A percentile compares a stretch with the other conserved stretches of the same genome.
These are phyloP conservation scores for Clostera curtula DNA, from an alignment of 2,888 invertebrate genomes.

Conservation along the genomic window DNA sequence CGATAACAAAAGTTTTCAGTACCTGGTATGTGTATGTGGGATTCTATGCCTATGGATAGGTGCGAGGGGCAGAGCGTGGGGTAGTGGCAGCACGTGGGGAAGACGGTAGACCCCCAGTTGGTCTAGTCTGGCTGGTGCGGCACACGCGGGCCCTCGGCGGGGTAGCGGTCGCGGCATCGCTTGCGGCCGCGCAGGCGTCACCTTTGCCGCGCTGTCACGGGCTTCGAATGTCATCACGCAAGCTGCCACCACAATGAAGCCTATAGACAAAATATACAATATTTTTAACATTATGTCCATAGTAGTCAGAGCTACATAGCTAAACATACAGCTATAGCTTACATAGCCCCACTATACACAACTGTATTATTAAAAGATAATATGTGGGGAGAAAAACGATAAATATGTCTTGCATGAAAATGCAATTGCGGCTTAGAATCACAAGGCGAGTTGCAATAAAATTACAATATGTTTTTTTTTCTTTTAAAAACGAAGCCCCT, in stretches of 20 bases:
- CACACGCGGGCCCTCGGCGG: conserved; percentile 60
- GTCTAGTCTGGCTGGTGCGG: conserved; percentile 75
- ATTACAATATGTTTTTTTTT: no score
- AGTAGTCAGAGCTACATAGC: no score
- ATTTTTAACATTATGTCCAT: no score
- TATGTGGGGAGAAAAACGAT: no score
- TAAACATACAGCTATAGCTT: no score
- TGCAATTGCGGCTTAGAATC: no score
- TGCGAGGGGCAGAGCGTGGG: conserved; percentile 57
- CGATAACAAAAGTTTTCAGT: conserved; percentile 6
- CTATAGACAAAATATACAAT: conserved; percentile 69
- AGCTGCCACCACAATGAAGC: conserved; percentile 96
- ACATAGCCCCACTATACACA: no score
- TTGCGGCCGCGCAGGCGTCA: conserved; percentile 84
- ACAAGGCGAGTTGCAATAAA: no score
- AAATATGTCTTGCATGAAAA: no score
- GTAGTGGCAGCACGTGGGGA: conserved; percentile 64
- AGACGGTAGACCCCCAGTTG: conserved; percentile 80
- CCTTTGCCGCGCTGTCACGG: conserved; percentile 91
- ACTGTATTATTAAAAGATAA: no score
- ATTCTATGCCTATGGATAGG: conserved; percentile 56
- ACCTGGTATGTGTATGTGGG: conserved; percentile 51
- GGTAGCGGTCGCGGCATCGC: conserved; percentile 69
- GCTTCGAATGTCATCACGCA: conserved; percentile 99
- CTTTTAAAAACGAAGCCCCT: no score